Conservation (phyloP, 2,888 invertebrate species). For the Drosophila anomelani region DNA sequence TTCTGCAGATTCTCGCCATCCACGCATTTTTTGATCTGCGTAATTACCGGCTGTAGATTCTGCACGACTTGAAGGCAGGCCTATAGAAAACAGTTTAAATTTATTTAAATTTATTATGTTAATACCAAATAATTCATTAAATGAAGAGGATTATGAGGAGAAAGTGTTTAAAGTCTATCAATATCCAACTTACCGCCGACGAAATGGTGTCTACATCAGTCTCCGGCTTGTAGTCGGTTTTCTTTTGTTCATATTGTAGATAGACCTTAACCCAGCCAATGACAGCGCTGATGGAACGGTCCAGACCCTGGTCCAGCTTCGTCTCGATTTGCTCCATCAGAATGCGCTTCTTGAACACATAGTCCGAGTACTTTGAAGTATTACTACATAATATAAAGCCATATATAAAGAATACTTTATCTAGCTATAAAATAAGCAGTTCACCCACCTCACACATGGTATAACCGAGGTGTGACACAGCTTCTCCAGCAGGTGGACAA, state of each 20-base stretch:
- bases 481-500: conserved; percentile 96
- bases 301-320: conserved; percentile 95
- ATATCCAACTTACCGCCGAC: conserved; percentile 89
- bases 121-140: not conserved
- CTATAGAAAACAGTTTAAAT: conserved; percentile 83
- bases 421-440: conserved; percentile 51
- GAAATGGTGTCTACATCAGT: conserved; percentile 94
- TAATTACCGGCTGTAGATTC: conserved; percentile 91
- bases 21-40: conserved; percentile 91
- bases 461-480: conserved; percentile 95
- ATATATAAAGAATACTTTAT: not conserved
- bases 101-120: too few relatives aligned
- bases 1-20: conserved; percentile 97
- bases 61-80: conserved; percentile 94
- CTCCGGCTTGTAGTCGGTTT: conserved; percentile 96
- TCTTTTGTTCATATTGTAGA: conserved; percentile 96
- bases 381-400: conserved; percentile 86
- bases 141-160: not conserved
- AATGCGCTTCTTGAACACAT: conserved; percentile 93
- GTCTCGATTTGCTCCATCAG: conserved; percentile 95
- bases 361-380: conserved; percentile 94
- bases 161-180: not conserved
- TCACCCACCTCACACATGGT: conserved; percentile 92
- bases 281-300: conserved; percentile 94
- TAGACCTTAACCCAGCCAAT: conserved; percentile 96